These are phyloP conservation scores for Neodiprion pinetum DNA, from an alignment of 1,140 invertebrate species.

Conservation along the genomic window DNA sequence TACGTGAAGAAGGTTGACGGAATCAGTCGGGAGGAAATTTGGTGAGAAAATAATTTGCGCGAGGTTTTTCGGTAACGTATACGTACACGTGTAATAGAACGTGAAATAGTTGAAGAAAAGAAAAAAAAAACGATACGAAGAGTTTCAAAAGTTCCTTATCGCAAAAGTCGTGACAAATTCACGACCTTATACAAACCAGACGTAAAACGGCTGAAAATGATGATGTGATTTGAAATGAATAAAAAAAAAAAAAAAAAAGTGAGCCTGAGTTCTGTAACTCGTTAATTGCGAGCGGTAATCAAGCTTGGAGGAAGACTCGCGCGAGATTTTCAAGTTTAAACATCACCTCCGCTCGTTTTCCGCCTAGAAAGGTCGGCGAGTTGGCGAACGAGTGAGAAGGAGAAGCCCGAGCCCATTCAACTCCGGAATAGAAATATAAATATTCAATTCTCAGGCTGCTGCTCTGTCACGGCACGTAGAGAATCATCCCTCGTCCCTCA, in stretches of 20 bases:
- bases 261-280: no score
- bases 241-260: no score
- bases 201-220: no score
- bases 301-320: no score
- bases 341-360: not conserved
- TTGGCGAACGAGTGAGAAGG: not conserved
- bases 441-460: not conserved
- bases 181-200: no score
- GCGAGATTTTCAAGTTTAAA: not conserved
- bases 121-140: not conserved
- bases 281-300: no score
- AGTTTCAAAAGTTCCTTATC: not conserved
- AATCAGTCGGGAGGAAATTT: not conserved
- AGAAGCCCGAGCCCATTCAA: not conserved
- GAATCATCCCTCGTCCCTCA: not conserved
- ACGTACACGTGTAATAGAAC: no score
- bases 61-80: no score
- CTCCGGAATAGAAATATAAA: constrained; percentile 2
- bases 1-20: not conserved
- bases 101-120: not conserved
- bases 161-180: no score
- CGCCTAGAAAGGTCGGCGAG: not conserved
- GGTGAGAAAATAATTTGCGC: no score
- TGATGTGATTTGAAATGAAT: no score
- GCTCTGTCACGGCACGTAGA: not conserved